Evolutionary conservation across 2,113 vertebrate genomes (phyloP).

Genomic region (Campylorhamphus procurvoides): DNA sequence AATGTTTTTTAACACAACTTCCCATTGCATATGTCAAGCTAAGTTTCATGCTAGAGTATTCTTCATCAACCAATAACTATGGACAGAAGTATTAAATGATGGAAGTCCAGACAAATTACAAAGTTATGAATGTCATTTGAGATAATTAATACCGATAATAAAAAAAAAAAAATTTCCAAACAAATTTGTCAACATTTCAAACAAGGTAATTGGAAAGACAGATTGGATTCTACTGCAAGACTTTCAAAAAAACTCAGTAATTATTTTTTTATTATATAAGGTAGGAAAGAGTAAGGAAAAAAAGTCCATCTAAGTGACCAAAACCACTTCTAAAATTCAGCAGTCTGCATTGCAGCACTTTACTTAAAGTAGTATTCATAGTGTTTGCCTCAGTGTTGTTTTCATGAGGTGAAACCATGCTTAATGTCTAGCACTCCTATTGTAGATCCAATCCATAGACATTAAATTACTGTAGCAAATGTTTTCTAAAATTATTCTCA

Average conservation of each 20-base stretch:
- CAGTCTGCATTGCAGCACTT: background rate
- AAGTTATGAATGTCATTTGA: constrained; percentile 29
- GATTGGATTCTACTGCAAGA: background rate
- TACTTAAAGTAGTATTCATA: background rate
- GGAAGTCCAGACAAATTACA: constrained; percentile 1
- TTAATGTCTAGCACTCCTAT: background rate
- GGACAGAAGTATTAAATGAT: background rate
- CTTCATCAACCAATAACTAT: constrained; percentile 46
- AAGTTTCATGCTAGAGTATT: background rate
- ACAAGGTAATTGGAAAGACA: background rate
- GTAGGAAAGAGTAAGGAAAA: background rate
- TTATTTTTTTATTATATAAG: background rate
- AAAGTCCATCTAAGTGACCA: background rate
- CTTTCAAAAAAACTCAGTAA: background rate
- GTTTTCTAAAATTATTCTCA: background rate
- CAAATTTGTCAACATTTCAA: background rate
- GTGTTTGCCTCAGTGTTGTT: background rate
- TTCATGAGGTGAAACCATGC: background rate
- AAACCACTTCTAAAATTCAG: background rate
- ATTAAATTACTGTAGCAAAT: background rate
- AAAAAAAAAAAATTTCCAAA: background rate
- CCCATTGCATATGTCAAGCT: constrained; percentile 37
- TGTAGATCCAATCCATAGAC: background rate
- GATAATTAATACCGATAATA: background rate
- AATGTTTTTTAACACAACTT: constrained; percentile 64